Conservation (phyloP, 2,888 invertebrate species). For the Pecten maximus region DNA sequence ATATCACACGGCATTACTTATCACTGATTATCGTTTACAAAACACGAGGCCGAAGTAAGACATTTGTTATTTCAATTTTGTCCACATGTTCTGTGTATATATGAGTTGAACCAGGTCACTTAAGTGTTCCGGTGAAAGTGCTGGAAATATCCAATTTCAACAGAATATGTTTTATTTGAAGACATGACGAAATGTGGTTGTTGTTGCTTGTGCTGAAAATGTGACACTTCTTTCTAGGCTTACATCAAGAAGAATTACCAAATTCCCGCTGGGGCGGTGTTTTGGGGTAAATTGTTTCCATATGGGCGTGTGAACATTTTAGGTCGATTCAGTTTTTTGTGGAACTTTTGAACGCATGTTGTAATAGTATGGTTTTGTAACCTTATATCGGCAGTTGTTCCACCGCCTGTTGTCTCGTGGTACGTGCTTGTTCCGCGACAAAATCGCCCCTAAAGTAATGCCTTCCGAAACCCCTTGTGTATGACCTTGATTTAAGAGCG, state of each 20-base stretch:
- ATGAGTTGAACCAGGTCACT: neutral
- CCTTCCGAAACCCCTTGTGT: constrained; percentile 23
- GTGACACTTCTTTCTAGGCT: neutral
- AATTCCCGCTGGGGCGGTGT: neutral
- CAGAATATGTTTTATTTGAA: neutral
- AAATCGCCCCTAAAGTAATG: neutral
- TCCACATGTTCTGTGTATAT: neutral
- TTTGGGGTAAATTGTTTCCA: neutral
- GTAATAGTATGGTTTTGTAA: neutral
- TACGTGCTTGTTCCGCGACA: neutral
- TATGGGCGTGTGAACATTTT: constrained; percentile 7
- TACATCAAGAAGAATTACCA: neutral
- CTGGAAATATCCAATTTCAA: neutral
- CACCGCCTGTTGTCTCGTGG: neutral
- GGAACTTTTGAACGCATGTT: neutral
- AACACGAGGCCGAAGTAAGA: neutral
- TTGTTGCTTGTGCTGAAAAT: neutral
- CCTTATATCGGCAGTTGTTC: neutral
- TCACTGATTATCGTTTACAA: neutral
- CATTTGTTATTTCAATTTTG: neutral
- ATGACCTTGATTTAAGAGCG: constrained; percentile 1
- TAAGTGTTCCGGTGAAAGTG: neutral
- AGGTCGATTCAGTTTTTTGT: neutral
- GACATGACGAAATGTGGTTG: constrained; percentile 18
- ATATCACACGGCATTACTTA: neutral